A percentile compares a stretch with the other conserved stretches of the same genome.
phyloP scores from a whole-genome alignment of 2,113 vertebrate genomes.

The Gavialis gangeticus region DNA sequence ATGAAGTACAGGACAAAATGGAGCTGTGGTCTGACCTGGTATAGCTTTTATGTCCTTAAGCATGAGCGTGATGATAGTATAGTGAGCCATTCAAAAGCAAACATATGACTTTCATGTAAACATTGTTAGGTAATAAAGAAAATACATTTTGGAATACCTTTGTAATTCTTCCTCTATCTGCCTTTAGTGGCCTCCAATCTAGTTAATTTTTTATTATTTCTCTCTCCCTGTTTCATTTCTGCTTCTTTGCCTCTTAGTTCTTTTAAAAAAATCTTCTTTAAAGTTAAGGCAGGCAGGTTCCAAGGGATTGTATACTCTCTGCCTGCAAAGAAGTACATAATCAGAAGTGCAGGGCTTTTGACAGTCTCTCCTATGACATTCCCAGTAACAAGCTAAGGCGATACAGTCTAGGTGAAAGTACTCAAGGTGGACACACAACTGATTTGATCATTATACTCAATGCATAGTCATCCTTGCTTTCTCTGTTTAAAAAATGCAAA shows the following conservation, averaged over 20 bases:
- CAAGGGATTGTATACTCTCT: background rate
- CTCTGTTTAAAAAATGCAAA: too few species aligned
- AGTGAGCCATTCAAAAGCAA: background rate
- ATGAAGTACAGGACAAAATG: too few species aligned
- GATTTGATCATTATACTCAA: too few species aligned
- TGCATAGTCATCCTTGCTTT: too few species aligned
- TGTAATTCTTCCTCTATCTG: background rate
- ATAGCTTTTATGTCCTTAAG: conserved; percentile 2
- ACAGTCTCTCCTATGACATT: too few species aligned
- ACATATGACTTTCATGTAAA: background rate
- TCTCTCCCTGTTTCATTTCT: background rate
- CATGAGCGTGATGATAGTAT: background rate
- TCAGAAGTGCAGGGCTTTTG: too few species aligned
- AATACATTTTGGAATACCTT: background rate
- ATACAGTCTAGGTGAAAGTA: too few species aligned
- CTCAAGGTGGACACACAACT: too few species aligned
- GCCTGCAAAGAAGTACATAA: background rate
- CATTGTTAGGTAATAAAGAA: background rate
- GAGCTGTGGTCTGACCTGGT: background rate
- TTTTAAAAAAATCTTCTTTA: background rate
- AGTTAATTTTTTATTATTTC: background rate
- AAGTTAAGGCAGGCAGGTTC: background rate
- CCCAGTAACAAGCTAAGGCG: too few species aligned
- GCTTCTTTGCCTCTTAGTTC: background rate
- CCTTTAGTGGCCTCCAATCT: background rate